phyloP scores from a whole-genome alignment of 2,888 invertebrate species.

The Heptascelio sp. region DNA sequence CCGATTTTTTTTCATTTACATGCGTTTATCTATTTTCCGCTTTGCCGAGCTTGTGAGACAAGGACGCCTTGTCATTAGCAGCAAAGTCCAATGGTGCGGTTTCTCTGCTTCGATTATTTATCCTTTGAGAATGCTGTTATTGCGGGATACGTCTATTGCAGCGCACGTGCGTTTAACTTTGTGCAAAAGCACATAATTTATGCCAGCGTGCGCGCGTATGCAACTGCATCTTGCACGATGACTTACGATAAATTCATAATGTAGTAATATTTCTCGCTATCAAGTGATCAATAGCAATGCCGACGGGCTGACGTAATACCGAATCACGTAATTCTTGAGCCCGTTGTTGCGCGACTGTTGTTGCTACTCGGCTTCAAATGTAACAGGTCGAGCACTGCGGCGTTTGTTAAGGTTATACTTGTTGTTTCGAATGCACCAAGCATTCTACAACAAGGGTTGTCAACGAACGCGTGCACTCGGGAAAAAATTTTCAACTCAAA shows the following conservation, averaged over 20 bases:
- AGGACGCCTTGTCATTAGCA: slow-evolving; percentile 59
- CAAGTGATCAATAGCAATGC: slow-evolving; percentile 46
- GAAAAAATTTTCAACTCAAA: no score
- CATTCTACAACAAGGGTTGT: no score
- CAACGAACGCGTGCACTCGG: no score
- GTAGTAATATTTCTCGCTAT: slow-evolving; percentile 54
- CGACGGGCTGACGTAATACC: slow-evolving; percentile 32
- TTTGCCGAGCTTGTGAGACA: slow-evolving; percentile 66
- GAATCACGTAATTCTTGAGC: slow-evolving; percentile 30
- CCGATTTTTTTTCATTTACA: slow-evolving; percentile 49
- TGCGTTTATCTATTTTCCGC: slow-evolving; percentile 58
- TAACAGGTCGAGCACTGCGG: not conserved
- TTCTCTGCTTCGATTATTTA: slow-evolving; percentile 36
- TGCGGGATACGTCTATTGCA: slow-evolving; percentile 11
- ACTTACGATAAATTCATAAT: slow-evolving; percentile 52
- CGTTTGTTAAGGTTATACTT: no score
- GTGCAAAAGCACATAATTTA: slow-evolving; percentile 27
- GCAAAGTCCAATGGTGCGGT: slow-evolving; percentile 46
- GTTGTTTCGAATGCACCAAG: no score
- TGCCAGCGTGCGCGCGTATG: slow-evolving; percentile 20
- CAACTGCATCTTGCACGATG: slow-evolving; percentile 37
- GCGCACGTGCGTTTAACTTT: slow-evolving; percentile 19
- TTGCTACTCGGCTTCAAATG: slow-evolving; percentile 2
- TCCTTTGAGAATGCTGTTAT: slow-evolving; percentile 24
- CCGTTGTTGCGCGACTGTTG: slow-evolving; percentile 7